Conservation (phyloP, 2,797 vertebrate genomes). For the Sebastes oblongus region DNA sequence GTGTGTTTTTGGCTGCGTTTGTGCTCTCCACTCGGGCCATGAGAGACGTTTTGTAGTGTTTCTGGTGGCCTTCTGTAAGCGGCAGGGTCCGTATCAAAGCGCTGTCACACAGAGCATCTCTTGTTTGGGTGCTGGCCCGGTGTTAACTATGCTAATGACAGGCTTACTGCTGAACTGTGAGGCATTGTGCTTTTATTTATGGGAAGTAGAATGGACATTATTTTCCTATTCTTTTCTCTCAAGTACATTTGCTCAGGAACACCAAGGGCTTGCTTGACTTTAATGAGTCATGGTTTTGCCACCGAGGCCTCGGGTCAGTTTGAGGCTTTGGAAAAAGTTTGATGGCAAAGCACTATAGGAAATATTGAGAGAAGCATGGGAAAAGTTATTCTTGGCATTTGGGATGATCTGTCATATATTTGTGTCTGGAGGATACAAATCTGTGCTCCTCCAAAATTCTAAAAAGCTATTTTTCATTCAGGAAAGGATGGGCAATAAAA, state of each 20-base stretch:
- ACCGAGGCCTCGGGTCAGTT: slow-evolving; percentile 23
- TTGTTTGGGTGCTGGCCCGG: slow-evolving; percentile 70
- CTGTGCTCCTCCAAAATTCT: not conserved
- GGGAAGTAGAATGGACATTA: slow-evolving; percentile 31
- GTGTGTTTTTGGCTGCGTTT: slow-evolving; percentile 48
- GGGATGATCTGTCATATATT: slow-evolving; percentile 18
- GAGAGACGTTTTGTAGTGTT: slow-evolving; percentile 64
- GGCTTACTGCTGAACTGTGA: slow-evolving; percentile 63
- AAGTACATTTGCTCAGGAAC: slow-evolving; percentile 18
- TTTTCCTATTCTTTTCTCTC: slow-evolving; percentile 32
- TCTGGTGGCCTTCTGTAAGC: slow-evolving; percentile 74
- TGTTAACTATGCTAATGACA: slow-evolving; percentile 78
- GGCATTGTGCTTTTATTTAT: slow-evolving; percentile 61
- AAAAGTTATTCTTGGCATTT: slow-evolving; percentile 23
- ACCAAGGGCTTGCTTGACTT: slow-evolving; percentile 13
- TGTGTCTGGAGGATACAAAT: not conserved
- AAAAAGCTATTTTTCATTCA: not conserved
- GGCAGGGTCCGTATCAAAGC: slow-evolving; percentile 72
- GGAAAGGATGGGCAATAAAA: not conserved
- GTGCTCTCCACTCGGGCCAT: slow-evolving; percentile 57
- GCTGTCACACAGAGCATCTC: slow-evolving; percentile 71
- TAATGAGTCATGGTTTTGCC: slow-evolving; percentile 42
- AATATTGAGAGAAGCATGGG: slow-evolving; percentile 18
- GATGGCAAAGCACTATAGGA: slow-evolving; percentile 12
- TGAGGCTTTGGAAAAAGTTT: slow-evolving; percentile 34